Base-by-base conservation (phyloP, 2,113 vertebrate genomes). In the Odobenus rosmarus region DNA sequence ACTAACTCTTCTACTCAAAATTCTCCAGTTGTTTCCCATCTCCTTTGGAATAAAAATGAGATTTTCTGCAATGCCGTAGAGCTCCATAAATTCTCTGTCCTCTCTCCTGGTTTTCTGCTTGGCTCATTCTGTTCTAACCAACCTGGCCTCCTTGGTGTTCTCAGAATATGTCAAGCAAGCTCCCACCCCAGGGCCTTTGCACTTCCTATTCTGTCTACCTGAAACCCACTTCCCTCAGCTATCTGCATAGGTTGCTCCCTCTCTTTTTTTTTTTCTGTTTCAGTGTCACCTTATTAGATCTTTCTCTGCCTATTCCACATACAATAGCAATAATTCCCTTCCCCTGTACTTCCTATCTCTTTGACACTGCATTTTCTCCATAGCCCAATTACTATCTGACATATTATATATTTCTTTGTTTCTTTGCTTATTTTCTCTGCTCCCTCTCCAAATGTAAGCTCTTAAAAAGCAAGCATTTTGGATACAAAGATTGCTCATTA, bases 351-450 rank as follows among this genome's bases (percentile, higher is more conserved):
- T 3, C 55, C 36, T 23, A 0, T 80, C 36, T 51, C 72, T 19
- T 81, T 26, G 18, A 67, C 28, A 14, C 6, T 77, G 46, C 19
- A n/a, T 42, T 94, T 61, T 93, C 77, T 61, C 24, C n/a, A 42
- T 11, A 92, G 59, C 26, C 77, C 5, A 85, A 62, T 61, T 85
- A 74, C 62, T 79, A 24, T 72, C 72, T 72, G 64, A 67, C 24
- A 26, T 80, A 61, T 62, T 46, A n/a, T 26, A 33, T 24, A 46
- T 33, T 91, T 77, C 49, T 76, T 80, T 84, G 23, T 71, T 87
- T 69, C 57, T 59, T 87, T 77, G 49, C n/a, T 95, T 93, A 61
- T 95, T 81, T 93, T 92, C 71, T 88, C 33, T 67, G 36, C 39
- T 18, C 16, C 5, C 33, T 46, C n/a, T 28, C n/a, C 21, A 69